Conservation (phyloP, 2,797 vertebrate species). For the Limosa lapponica region DNA sequence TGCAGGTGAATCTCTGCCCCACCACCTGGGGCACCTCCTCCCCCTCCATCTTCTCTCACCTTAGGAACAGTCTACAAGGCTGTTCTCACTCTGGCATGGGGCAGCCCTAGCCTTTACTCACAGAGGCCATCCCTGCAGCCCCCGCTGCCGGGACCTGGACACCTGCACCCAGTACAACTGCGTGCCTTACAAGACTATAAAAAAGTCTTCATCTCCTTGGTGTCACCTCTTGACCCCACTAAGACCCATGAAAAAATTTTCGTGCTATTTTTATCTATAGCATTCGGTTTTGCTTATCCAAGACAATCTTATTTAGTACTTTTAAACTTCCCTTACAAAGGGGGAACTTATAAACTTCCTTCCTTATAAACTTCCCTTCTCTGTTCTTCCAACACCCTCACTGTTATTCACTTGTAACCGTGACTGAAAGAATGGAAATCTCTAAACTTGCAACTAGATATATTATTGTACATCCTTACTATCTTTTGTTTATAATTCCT, state of each 20-base stretch:
- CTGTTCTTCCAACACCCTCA: background rate
- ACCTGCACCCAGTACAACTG: background rate
- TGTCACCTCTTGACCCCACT: background rate
- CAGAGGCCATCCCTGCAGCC: fast-evolving
- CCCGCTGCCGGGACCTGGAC: fast-evolving
- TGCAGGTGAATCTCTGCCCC: background rate
- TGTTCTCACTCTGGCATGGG: fast-evolving
- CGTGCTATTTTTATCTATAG: background rate
- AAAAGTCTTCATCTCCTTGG: background rate
- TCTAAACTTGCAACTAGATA: background rate
- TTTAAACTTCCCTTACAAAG: background rate
- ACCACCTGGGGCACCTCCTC: fast-evolving
- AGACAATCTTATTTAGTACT: background rate
- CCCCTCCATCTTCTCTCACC: background rate
- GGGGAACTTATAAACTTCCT: background rate
- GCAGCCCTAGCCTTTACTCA: background rate
- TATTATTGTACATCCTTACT: background rate
- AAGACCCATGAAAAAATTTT: background rate
- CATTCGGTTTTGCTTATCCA: background rate
- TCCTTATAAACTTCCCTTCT: background rate
- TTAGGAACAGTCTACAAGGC: background rate
- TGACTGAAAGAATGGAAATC: background rate
- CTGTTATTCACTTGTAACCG: background rate
- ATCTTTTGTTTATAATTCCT: background rate
- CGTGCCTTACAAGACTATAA: background rate